Conservation (phyloP, 2,888 invertebrate species). For the Cheilosia grossa region DNA sequence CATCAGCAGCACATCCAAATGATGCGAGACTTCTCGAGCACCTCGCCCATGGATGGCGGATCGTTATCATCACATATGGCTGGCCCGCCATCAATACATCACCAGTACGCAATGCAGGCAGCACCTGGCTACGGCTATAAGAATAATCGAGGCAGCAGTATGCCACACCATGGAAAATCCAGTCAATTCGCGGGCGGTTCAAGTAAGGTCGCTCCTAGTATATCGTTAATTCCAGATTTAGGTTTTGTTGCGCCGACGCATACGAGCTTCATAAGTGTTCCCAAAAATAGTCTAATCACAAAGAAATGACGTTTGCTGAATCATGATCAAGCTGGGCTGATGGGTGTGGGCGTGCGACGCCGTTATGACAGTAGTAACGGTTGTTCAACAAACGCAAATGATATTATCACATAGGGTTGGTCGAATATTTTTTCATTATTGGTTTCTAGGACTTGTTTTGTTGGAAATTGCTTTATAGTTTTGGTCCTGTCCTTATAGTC, state of each 20-base stretch:
- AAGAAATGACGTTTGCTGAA: conserved; percentile 83
- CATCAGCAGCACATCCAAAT: conserved; percentile 80
- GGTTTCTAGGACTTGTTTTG: background rate
- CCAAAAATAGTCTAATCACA: conserved; percentile 80
- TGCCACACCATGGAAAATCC: conserved; percentile 59
- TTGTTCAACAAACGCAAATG: conserved; percentile 66
- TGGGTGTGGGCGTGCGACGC: conserved; percentile 42
- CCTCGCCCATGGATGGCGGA: conserved; percentile 75
- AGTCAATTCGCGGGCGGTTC: conserved; percentile 78
- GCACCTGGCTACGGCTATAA: conserved; percentile 75
- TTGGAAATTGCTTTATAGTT: background rate
- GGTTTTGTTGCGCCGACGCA: conserved; percentile 84
- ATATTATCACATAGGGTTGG: conserved; percentile 73
- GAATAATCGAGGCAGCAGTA: conserved; percentile 33
- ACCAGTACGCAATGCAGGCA: conserved; percentile 57
- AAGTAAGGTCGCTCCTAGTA: conserved; percentile 82
- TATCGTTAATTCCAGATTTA: conserved; percentile 85
- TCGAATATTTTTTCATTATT: conserved; percentile 11
- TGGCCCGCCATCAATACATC: conserved; percentile 66
- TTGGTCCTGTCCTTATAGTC: no score
- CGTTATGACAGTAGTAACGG: conserved; percentile 62
- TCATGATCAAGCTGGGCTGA: conserved; percentile 70
- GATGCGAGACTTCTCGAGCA: conserved; percentile 82
- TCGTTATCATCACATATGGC: conserved; percentile 42
- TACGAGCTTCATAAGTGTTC: conserved; percentile 81